A percentile compares a stretch with the other conserved stretches of the same genome.
Evolutionary conservation across 1,140 invertebrate genomes (phyloP).

Genomic region (Caenorhabditis inopinata): DNA sequence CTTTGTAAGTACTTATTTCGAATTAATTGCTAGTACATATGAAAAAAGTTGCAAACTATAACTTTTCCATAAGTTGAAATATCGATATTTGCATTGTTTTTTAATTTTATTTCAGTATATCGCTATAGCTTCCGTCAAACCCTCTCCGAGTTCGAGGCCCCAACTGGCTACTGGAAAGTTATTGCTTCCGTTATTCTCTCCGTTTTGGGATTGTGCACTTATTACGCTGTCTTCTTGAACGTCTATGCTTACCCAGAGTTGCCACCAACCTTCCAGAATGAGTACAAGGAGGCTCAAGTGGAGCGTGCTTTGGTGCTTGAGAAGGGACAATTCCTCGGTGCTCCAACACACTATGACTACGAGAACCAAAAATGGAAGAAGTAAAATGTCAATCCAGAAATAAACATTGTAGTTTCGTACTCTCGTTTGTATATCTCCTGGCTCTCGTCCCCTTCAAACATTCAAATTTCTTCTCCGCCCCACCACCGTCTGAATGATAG

Average conservation of each 20-base stretch:
- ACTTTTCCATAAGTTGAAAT: too few relatives aligned
- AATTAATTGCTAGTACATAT: neutral
- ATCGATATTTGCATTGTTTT: too few relatives aligned
- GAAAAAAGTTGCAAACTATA: neutral
- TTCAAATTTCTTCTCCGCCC: constrained; percentile 22
- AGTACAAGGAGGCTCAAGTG: constrained; percentile 60
- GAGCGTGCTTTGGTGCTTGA: constrained; percentile 57
- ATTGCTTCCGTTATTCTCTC: constrained; percentile 43
- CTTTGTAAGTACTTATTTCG: constrained; percentile 37
- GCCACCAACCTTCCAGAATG: constrained; percentile 63
- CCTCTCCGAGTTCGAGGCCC: constrained; percentile 63
- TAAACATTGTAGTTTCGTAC: constrained; percentile 23
- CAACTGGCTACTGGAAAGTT: constrained; percentile 63
- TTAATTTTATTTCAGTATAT: constrained; percentile 52
- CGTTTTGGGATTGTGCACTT: constrained; percentile 49
- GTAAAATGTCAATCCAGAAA: constrained; percentile 37
- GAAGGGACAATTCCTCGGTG: constrained; percentile 57
- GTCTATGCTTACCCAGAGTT: constrained; percentile 56
- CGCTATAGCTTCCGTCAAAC: constrained; percentile 63
- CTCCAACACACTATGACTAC: constrained; percentile 61
- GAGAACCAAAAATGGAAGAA: constrained; percentile 65
- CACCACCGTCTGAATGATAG: neutral
- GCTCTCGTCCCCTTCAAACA: constrained; percentile 4
- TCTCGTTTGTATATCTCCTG: constrained; percentile 24
- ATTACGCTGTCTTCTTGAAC: constrained; percentile 60